These are phyloP conservation scores for Virgularia gustaviana DNA, from an alignment of 92 coral and sea anemone genomes.

Conservation along the genomic window DNA sequence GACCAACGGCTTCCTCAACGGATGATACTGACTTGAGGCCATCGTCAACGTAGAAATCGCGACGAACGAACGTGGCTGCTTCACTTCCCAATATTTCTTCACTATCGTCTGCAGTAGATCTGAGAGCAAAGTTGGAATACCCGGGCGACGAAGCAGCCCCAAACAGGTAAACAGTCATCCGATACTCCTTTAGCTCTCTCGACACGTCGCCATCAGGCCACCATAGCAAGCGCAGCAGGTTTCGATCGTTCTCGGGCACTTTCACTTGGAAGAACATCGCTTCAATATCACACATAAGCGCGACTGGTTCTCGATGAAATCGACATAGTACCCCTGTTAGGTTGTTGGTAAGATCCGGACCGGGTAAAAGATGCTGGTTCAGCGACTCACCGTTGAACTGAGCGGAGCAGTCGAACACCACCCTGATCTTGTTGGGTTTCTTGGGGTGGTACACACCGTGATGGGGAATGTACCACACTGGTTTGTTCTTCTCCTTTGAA, in stretches of 20 bases:
- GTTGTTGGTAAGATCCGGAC: conserved; percentile 8
- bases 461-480: conserved; percentile 24
- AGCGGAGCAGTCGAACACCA: conserved; percentile 23
- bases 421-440: conserved; percentile 18
- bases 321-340: background rate
- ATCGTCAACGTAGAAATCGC: conserved; percentile 3
- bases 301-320: background rate
- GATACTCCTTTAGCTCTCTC: background rate
- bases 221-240: background rate
- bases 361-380: conserved; percentile 8
- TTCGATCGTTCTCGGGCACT: background rate
- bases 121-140: background rate
- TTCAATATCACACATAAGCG: background rate
- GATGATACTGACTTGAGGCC: background rate
- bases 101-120: background rate
- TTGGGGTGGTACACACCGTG: conserved; percentile 13
- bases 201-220: background rate
- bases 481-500: background rate
- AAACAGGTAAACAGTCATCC: background rate
- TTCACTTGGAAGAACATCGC: background rate
- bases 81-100: background rate
- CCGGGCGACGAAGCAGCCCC: background rate
- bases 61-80: background rate
- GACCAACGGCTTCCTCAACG: background rate
- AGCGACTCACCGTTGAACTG: conserved; percentile 3